Percentiles rank a stretch among this genome's conserved stretches.
phyloP scores from a whole-genome alignment of 92 coral and sea anemone species.

The Palythoa grandis region DNA sequence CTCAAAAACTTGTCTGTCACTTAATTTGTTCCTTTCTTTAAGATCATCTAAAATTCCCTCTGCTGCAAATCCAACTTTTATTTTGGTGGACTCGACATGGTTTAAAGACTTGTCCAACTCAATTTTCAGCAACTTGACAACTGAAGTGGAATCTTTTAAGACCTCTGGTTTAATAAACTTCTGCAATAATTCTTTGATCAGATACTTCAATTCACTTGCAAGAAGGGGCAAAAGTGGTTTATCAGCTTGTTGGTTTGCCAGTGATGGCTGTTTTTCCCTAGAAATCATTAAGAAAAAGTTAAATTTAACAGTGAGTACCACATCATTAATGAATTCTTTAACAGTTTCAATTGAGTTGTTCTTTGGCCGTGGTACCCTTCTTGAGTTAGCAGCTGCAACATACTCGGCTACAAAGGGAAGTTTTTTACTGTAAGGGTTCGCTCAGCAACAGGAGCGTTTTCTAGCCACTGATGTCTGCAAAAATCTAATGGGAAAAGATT shows the following conservation, averaged over 20 bases:
- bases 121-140: conserved; percentile 43
- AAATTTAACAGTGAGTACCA: conserved; percentile 32
- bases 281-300: conserved; percentile 41
- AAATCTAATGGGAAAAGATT: conserved; percentile 44
- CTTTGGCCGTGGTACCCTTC: conserved; percentile 51
- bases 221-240: conserved; percentile 46
- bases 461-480: conserved; percentile 54
- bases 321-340: conserved; percentile 32
- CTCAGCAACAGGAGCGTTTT: conserved; percentile 48
- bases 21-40: conserved; percentile 33
- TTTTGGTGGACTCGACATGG: conserved; percentile 39
- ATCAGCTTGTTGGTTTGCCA: conserved; percentile 36
- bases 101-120: conserved; percentile 34
- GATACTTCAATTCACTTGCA: conserved; percentile 30
- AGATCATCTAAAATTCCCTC: conserved; percentile 35
- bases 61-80: conserved; percentile 54
- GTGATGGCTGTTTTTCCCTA: conserved; percentile 30
- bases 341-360: conserved; percentile 36
- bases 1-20: conserved; percentile 44
- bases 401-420: conserved; percentile 37
- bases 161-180: conserved; percentile 37
- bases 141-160: conserved; percentile 34
- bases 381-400: conserved; percentile 54
- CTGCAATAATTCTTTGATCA: conserved; percentile 29
- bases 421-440: conserved; percentile 43